A percentile compares a stretch with the other conserved stretches of the same genome.
Evolutionary conservation across 37 sponge, comb jelly and placozoan genomes (phyloP).

Genomic region (Lycopodina hypogea): DNA sequence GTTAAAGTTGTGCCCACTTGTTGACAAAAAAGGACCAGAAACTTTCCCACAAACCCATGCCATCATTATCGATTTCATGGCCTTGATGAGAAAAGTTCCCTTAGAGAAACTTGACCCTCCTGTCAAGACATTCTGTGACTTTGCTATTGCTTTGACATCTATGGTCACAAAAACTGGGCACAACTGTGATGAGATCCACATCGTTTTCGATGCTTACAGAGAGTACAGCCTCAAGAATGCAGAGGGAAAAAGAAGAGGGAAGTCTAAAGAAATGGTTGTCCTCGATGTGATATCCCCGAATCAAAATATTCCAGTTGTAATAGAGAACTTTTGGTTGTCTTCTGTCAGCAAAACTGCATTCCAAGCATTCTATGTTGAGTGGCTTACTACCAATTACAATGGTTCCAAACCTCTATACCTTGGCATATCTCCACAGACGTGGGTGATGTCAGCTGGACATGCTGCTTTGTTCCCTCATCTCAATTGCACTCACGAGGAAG

Average conservation of each 20-base stretch:
- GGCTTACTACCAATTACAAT: constrained; percentile 1
- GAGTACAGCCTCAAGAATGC: constrained; percentile 14
- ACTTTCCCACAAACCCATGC: constrained; percentile 6
- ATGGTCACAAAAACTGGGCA: constrained; percentile 5
- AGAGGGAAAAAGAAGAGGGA: background rate
- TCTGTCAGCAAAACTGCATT: constrained; percentile 16
- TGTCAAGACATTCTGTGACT: constrained; percentile 12
- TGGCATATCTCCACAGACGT: constrained; percentile 2
- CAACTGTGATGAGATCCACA: constrained; percentile 19
- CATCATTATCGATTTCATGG: constrained; percentile 1
- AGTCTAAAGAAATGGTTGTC: background rate
- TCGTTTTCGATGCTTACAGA: constrained; percentile 8
- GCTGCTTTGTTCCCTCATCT: too few relatives aligned
- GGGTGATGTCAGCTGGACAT: background rate
- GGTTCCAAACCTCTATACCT: constrained; percentile 13
- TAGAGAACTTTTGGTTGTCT: constrained; percentile 11
- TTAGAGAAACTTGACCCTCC: constrained; percentile 7
- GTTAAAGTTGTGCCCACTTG: background rate
- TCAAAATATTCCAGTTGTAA: constrained; percentile 14
- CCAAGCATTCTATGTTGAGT: constrained; percentile 8
- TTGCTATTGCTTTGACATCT: background rate
- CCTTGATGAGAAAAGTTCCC: constrained; percentile 4
- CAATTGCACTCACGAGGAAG: too few relatives aligned
- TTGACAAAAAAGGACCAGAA: background rate
- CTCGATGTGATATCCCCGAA: constrained; percentile 7